Percentiles rank a stretch among this genome's conserved stretches.
Evolutionary conservation across 2,888 invertebrate genomes (phyloP).

Genomic region (Bellardia bayeri): DNA sequence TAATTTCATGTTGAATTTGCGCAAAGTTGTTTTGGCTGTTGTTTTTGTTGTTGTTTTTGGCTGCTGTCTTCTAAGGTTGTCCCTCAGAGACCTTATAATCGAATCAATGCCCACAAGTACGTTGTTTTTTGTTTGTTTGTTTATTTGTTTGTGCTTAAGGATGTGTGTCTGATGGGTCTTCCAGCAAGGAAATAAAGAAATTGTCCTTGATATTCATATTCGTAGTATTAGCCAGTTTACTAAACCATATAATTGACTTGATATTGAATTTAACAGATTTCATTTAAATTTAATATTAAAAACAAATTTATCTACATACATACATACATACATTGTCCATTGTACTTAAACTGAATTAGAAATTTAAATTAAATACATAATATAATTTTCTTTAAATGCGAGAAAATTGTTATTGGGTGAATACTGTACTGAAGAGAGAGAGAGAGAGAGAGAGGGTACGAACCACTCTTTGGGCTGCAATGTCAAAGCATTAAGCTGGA

Average conservation of each 20-base stretch:
- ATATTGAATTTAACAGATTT: slow-evolving; percentile 72
- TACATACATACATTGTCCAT: not conserved
- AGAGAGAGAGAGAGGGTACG: no score
- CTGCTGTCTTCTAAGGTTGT: slow-evolving; percentile 14
- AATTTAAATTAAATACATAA: slow-evolving; percentile 15
- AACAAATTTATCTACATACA: not conserved
- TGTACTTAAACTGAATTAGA: slow-evolving; percentile 11
- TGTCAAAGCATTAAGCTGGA: no score
- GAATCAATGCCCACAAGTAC: slow-evolving; percentile 60
- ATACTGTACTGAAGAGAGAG: not conserved
- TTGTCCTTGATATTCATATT: slow-evolving; percentile 33
- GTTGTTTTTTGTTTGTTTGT: slow-evolving; percentile 2
- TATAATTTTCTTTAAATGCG: not conserved
- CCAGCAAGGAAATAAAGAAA: not conserved
- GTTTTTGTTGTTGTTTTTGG: slow-evolving; percentile 15
- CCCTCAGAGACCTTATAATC: slow-evolving; percentile 61
- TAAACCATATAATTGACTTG: slow-evolving; percentile 68
- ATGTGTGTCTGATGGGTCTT: not conserved
- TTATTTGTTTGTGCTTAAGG: not conserved
- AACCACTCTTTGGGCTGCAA: no score
- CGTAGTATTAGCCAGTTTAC: slow-evolving; percentile 51
- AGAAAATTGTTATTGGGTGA: not conserved
- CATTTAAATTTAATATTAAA: slow-evolving; percentile 56
- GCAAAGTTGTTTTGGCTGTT: slow-evolving; percentile 58
- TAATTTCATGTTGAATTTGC: slow-evolving; percentile 81